Base-by-base conservation (phyloP, 1,140 invertebrate genomes). In the Ridgeia piscesae region DNA sequence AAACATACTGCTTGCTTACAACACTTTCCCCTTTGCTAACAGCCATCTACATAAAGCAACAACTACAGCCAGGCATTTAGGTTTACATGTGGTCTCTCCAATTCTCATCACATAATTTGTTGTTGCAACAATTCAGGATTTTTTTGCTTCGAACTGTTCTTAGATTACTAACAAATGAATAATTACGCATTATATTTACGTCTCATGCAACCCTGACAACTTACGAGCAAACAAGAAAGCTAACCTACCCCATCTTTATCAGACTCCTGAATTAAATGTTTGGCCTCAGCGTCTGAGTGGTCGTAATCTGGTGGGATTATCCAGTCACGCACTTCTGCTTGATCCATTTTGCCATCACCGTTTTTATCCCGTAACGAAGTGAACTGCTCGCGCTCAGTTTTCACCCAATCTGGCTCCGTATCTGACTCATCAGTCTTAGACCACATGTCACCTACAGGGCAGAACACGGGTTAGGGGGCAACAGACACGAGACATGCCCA, bases 251-350 rank as follows among this genome's bases (percentile, higher is more conserved):
- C 97, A 96, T 99, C 97, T 0, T 96, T 95, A 96, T 99, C 99
- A 2, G 99, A 98, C 95, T 99, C 98, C 95, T 98, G 98, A 93
- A 99, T 97, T n/a, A 99, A 97, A 96, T 99, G 99, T 92, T 98
- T 97, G 0, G 99, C 97, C 96, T 99, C 99, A 0, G 98, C 98
- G 94, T 98, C 98, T 27, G 98, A 98, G 96, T 99, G 99, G 96
- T 99, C 99, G 96, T 99, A 99, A 95, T 99, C 98, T 14, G 97
- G 97, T 0, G 99, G 99, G 92, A 99, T 97, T 93, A 99, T 99
- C 99, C 99, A 99, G 77, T 98, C 97, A 94, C 95, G 94, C 93
- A 98, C 97, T 96, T 99, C 99, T 89, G 98, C 97, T 93, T 97
- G 96, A 94, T 99, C 97, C 96, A 99, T 97, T 94, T 97, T 98